These are phyloP conservation scores for Chloromyia formosa DNA, from an alignment of 2,888 invertebrate genomes.

Conservation along the genomic window DNA sequence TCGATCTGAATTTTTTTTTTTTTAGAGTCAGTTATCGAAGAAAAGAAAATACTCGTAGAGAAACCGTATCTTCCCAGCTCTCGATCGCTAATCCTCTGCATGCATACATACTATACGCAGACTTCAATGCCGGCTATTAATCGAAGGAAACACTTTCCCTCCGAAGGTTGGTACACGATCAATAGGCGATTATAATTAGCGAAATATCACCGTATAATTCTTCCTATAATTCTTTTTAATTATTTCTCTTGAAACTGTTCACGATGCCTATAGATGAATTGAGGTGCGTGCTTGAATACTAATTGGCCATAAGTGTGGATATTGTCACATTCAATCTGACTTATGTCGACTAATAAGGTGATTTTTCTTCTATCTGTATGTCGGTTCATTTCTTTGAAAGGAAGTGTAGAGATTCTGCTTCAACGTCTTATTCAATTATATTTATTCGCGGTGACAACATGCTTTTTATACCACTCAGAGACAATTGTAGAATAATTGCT, in stretches of 20 bases:
- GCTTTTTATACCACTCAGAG: not conserved
- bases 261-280: not conserved
- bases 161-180: conserved; percentile 1
- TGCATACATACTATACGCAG: not conserved
- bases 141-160: conserved; percentile 33
- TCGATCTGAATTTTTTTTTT: too few species aligned
- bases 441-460: not conserved
- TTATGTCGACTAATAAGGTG: conserved; percentile 39
- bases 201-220: conserved; percentile 27
- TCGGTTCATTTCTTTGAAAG: conserved; percentile 11
- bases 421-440: not conserved
- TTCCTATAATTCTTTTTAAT: conserved; percentile 33
- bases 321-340: conserved; percentile 46
- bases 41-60: too few species aligned
- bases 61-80: too few species aligned
- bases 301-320: conserved; percentile 46
- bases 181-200: conserved; percentile 34
- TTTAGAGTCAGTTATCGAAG: too few species aligned
- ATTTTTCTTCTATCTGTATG: conserved; percentile 40
- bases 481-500: not conserved
- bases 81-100: not conserved
- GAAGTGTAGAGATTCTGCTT: conserved; percentile 22
- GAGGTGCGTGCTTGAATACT: conserved; percentile 33
- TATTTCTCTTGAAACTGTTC: conserved; percentile 25
- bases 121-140: not conserved